Evolutionary conservation across 2,113 vertebrate genomes (phyloP).

Genomic region (Noturus placidus): DNA sequence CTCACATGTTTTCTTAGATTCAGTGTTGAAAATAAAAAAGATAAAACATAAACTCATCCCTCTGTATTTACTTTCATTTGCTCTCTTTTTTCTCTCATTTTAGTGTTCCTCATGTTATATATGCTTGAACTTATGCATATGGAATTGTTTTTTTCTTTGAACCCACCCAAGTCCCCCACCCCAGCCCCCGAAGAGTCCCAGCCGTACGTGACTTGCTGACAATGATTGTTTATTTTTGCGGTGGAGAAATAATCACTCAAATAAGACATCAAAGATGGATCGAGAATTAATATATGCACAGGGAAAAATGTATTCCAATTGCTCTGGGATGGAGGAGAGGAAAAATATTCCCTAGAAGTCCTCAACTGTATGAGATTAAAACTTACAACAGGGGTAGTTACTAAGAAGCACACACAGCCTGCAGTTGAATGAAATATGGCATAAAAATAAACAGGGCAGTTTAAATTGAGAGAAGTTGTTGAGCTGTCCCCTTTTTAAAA

Average conservation of each 20-base stretch:
- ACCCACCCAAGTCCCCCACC: constrained; percentile 42
- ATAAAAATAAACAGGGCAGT: background rate
- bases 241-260: constrained; percentile 75
- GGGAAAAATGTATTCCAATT: constrained; percentile 72
- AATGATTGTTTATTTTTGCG: constrained; percentile 60
- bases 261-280: constrained; percentile 82
- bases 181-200: constrained; percentile 54
- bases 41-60: background rate
- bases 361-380: constrained; percentile 73
- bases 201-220: constrained; percentile 62
- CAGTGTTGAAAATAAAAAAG: background rate
- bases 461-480: constrained; percentile 10
- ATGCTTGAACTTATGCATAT: constrained; percentile 62
- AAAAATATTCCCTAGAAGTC: constrained; percentile 77
- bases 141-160: constrained; percentile 68
- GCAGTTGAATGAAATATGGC: background rate
- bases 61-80: constrained; percentile 33
- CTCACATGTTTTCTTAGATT: background rate
- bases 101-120: constrained; percentile 55
- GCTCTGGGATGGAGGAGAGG: constrained; percentile 70
- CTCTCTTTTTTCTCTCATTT: constrained; percentile 8
- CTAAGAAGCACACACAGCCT: constrained; percentile 22
- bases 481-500: background rate
- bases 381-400: constrained; percentile 55
- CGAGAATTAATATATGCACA: constrained; percentile 76